phyloP scores from a whole-genome alignment of 2,113 vertebrate species.

The Casuarius casuarius region DNA sequence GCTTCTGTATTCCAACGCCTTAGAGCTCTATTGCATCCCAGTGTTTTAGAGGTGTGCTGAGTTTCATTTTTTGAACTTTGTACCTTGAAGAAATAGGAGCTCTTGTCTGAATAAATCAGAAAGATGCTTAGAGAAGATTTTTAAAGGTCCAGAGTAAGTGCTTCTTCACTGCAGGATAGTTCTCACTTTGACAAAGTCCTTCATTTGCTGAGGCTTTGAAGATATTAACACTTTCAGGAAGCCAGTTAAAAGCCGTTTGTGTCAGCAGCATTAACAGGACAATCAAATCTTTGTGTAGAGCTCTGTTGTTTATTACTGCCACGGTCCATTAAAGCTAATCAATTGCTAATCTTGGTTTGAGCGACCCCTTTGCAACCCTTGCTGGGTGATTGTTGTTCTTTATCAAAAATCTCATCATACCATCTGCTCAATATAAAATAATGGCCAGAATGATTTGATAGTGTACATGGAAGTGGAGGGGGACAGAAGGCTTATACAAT shows the following conservation, averaged over 20 bases:
- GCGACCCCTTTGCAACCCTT: constrained; percentile 76
- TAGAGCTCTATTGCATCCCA: neutral
- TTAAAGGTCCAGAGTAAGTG: neutral
- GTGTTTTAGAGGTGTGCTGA: neutral
- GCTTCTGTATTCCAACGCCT: neutral
- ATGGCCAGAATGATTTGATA: constrained; percentile 33
- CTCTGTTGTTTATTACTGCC: constrained; percentile 77
- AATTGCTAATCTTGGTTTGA: constrained; percentile 83
- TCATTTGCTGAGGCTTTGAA: neutral
- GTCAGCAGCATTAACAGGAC: constrained; percentile 72
- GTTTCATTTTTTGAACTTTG: neutral
- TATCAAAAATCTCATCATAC: constrained; percentile 74
- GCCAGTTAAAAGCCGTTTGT: constrained; percentile 65
- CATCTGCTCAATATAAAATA: constrained; percentile 72
- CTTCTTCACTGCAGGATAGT: neutral
- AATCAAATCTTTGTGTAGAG: constrained; percentile 73
- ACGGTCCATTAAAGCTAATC: constrained; percentile 85
- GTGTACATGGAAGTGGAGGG: neutral
- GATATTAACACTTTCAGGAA: constrained; percentile 51
- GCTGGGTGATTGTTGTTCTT: constrained; percentile 75
- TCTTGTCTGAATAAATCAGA: constrained; percentile 19
- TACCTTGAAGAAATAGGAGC: neutral
- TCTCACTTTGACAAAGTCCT: constrained; percentile 24
- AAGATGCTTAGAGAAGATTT: neutral
- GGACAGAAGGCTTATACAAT: neutral